Evolutionary conservation across 2,888 invertebrate genomes (phyloP), one percentile per base, ranked within the genome.

Genomic region (Polydrusus cervinus): DNA sequence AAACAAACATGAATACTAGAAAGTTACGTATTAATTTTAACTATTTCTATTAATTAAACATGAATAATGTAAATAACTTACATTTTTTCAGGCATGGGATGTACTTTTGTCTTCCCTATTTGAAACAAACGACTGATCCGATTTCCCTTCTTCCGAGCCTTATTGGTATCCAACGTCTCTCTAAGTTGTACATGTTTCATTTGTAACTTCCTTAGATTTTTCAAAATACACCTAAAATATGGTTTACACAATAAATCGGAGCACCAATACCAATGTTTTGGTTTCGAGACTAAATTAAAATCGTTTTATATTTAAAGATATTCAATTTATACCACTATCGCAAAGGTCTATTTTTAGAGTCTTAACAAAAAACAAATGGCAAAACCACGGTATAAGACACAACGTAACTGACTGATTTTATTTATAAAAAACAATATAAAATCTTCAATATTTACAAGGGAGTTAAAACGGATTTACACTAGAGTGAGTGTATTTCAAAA

Each of bases 171-270:
- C 40, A 51, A 47, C n/a, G 45, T 61, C 14, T 66, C 70, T 49
- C 49, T 72, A 16, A 72, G 51, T 11, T 69, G 78, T 13, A 77
- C 67, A 11, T 64, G 78, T 62, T 76, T 79, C 78, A 80, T 79
- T 61, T 76, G 78, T 45, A 80, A 61, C 51, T 70, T 75, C 30
- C 75, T 74, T 49, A 80, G 18, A n/a, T 75, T 73, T 69, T 76
- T 79, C 47, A 74, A 76, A 68, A 70, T 76, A 78, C 70, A 79
- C 78, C 70, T 67, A n/a, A 77, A 77, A 78, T 13, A 40, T 30
- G 10, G 30, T 34, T 34, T 43, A 18, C 53, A 55, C 34, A 69
- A 53, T 13, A 38, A n/a, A 11, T 38, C 38, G 20, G 20, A 18
- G 14, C 40, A 38, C 34, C 9, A 68, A 62, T 69, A 66, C 47